phyloP scores from a whole-genome alignment of 2,113 vertebrate species.

The Perccottus glenii region DNA sequence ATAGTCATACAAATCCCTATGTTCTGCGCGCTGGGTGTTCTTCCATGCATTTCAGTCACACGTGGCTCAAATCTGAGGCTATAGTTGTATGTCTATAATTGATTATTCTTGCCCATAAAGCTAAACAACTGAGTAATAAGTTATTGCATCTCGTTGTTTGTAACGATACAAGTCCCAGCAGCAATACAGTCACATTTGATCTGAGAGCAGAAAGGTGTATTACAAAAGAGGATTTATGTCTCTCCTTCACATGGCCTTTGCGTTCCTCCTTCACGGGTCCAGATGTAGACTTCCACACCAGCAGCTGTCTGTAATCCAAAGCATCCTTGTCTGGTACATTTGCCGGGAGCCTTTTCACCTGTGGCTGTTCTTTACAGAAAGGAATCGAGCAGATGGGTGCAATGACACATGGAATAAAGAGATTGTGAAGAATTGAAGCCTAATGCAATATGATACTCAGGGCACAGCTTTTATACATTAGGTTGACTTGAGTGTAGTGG shows the following conservation, averaged over 20 bases:
- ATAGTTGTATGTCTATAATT: background rate
- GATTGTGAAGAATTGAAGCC: slow-evolving; percentile 2
- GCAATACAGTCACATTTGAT: slow-evolving; percentile 20
- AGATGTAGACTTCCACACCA: slow-evolving; percentile 33
- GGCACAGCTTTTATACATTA: background rate
- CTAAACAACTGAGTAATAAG: background rate
- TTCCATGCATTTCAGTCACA: background rate
- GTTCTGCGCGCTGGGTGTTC: background rate
- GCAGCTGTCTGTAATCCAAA: slow-evolving; percentile 55
- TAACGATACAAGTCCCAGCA: slow-evolving; percentile 5
- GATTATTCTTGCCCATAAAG: background rate
- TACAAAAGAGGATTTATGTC: slow-evolving; percentile 31
- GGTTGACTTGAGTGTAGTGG: background rate
- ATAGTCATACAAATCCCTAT: background rate
- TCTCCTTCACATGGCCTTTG: slow-evolving; percentile 5
- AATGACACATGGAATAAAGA: slow-evolving; percentile 24
- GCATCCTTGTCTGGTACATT: slow-evolving; percentile 52
- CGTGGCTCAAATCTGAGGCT: background rate
- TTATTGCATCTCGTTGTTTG: background rate
- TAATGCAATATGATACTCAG: background rate
- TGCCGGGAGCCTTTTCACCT: slow-evolving; percentile 41
- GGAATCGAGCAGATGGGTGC: slow-evolving; percentile 40
- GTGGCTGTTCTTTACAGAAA: slow-evolving; percentile 45
- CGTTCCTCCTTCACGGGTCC: no score
- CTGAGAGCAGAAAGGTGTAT: slow-evolving; percentile 17